phyloP scores from a whole-genome alignment of 1,140 invertebrate species.

The Panagrolaimus sp. region DNA sequence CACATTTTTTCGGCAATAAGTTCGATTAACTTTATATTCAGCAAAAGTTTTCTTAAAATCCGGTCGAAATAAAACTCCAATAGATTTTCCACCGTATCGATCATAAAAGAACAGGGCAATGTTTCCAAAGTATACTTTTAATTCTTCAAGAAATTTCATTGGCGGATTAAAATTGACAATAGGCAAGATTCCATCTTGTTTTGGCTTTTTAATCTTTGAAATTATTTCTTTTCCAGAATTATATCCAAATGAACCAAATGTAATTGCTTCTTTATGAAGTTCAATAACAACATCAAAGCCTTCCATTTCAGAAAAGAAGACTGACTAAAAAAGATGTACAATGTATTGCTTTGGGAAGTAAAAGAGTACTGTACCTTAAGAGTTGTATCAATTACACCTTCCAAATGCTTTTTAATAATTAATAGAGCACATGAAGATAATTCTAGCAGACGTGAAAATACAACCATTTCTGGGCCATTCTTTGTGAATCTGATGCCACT shows the following conservation, averaged over 20 bases:
- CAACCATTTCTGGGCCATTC: neutral
- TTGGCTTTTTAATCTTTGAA: neutral
- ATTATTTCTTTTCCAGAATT: neutral
- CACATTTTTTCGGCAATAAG: neutral
- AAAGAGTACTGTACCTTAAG: too few species aligned
- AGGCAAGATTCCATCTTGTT: neutral
- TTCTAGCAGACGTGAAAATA: neutral
- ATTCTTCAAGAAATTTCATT: neutral
- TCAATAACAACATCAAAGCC: neutral
- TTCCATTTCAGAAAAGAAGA: neutral
- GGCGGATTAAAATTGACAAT: conserved; percentile 1
- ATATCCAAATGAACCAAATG: neutral
- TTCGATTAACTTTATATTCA: neutral
- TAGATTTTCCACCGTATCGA: conserved; percentile 71
- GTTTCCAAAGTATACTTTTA: conserved; percentile 69
- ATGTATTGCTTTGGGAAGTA: neutral
- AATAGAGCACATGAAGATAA: neutral
- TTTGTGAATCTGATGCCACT: neutral
- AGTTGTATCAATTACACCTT: neutral
- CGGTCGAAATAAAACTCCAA: conserved; percentile 77
- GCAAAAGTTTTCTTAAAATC: neutral
- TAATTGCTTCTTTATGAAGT: neutral
- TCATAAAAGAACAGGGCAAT: conserved; percentile 81
- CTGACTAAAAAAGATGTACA: too few species aligned
- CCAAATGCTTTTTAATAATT: conserved; percentile 1